Evolutionary conservation across 53 echinoderm and acorn worm species (phyloP), one percentile per base, ranked within the genome.

Genomic region (Astropecten irregularis): DNA sequence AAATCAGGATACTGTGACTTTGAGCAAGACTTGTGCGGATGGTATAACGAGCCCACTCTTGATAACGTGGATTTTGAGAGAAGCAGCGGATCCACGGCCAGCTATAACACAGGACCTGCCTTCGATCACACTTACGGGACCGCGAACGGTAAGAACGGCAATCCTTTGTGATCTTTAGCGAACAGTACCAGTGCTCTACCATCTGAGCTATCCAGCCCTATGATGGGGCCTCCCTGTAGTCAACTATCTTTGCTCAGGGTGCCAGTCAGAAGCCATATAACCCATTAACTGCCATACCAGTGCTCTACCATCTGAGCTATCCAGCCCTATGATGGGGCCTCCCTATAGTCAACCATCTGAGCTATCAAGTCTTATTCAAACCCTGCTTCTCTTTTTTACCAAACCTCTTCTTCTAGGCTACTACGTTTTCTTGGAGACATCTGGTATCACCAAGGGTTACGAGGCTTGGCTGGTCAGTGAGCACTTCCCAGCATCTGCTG

Each of bases 1-100:
- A 6, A 18, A 0, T 65, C 77, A 91, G 95, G 84, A 26, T 48
- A 51, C 23, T 95, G 95, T 35, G 66, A 83, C 52, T 95, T 95
- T 63, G 92, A 95, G 68, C 40, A 68, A n/a, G 95, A 90, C 3
- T 34, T 90, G 65, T 95, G 95, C 50, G 69, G 83, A 15, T 95
- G 95, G 95, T 88, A 85, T 35, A 86, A 95, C 22, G 86, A 92
- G 76, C 83, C 27, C 2, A 71, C 47, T 11, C 15, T 52, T 29
- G 95, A 95, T 51, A 86, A 95, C n/a, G 82, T 93, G 61, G 86
- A 95, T 70, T 95, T 92, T 88, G 57, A 85, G 3, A 22, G 77
- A 0, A 83, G 84, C 20, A 84, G 85, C 28, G 89, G 90, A 0
- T 58, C 88, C 13, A 87, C 90, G n/a, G 35, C 59, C 19, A 72